Percentiles rank a stretch among this genome's conserved stretches.
Conservation (phyloP, 2,113 vertebrate genomes). For the Thymallus thymallus region DNA sequence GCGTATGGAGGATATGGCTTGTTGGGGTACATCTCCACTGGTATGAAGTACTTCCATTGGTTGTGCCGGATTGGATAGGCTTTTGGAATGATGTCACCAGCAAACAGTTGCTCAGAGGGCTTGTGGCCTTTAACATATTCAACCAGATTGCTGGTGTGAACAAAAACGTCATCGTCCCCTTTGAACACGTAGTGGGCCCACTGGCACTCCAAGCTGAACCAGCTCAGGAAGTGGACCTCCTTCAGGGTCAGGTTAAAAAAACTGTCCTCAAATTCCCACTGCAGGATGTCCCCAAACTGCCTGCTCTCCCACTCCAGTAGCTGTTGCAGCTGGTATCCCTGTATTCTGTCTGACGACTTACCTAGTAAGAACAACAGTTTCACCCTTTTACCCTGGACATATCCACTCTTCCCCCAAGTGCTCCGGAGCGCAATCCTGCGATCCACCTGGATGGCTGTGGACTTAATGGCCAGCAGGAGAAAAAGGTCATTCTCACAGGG, state of each 20-base stretch:
- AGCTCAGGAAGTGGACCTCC: slow-evolving; percentile 76
- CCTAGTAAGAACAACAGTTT: slow-evolving; percentile 73
- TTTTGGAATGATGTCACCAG: slow-evolving; percentile 69
- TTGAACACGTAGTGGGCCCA: slow-evolving; percentile 66
- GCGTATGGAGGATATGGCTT: slow-evolving; percentile 73
- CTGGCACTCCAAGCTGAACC: slow-evolving; percentile 65
- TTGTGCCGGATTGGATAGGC: slow-evolving; percentile 75
- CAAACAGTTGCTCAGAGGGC: slow-evolving; percentile 68
- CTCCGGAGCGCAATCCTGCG: slow-evolving; percentile 68
- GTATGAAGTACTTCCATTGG: slow-evolving; percentile 76
- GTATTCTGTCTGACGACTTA: slow-evolving; percentile 38
- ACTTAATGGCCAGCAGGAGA: slow-evolving; percentile 76
- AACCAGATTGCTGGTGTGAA: slow-evolving; percentile 73
- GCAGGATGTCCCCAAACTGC: slow-evolving; percentile 73
- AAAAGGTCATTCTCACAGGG: slow-evolving; percentile 63
- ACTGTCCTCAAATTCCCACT: slow-evolving; percentile 77
- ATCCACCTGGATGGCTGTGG: slow-evolving; percentile 71
- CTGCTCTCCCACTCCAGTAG: slow-evolving; percentile 70
- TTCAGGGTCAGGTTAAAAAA: slow-evolving; percentile 82
- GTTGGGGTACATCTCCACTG: slow-evolving; percentile 66
- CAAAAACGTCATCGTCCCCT: slow-evolving; percentile 76
- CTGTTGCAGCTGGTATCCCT: slow-evolving; percentile 56
- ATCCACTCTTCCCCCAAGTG: slow-evolving; percentile 71
- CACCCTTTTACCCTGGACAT: slow-evolving; percentile 33
- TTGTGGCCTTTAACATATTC: slow-evolving; percentile 62